phyloP scores from a whole-genome alignment of 2,888 invertebrate genomes.

The Acanthosoma haemorrhoidale region DNA sequence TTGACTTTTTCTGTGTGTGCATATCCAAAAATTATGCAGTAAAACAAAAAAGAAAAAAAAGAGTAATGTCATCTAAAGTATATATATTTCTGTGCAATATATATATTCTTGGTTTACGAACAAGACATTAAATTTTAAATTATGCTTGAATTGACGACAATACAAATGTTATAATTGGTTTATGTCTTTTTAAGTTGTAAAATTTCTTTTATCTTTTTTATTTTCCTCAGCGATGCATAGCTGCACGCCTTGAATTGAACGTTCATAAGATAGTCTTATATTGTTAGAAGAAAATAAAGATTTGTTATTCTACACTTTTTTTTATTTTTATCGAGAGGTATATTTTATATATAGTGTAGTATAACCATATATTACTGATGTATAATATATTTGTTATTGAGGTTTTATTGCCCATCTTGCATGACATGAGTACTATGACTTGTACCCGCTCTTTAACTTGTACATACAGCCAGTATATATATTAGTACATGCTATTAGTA shows the following conservation, averaged over 20 bases:
- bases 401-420: too few species aligned
- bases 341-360: slow-evolving; percentile 7
- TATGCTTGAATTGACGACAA: background rate
- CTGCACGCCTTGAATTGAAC: background rate
- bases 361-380: background rate
- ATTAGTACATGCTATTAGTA: too few species aligned
- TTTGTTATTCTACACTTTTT: background rate
- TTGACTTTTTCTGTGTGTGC: background rate
- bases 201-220: background rate
- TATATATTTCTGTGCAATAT: background rate
- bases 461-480: too few species aligned
- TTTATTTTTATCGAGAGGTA: background rate
- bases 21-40: background rate
- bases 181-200: too few species aligned
- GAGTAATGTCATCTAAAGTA: background rate
- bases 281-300: slow-evolving; percentile 10
- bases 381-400: background rate
- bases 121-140: background rate
- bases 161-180: background rate
- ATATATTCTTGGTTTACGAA: background rate
- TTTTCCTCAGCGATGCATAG: background rate
- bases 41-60: background rate
- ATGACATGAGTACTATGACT: too few species aligned
- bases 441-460: too few species aligned
- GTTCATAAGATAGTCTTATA: slow-evolving; percentile 6